A percentile compares a stretch with the other conserved stretches of the same genome.
phyloP scores from a whole-genome alignment of 2,797 vertebrate species.

The Cryptoblepharus egeriae region DNA sequence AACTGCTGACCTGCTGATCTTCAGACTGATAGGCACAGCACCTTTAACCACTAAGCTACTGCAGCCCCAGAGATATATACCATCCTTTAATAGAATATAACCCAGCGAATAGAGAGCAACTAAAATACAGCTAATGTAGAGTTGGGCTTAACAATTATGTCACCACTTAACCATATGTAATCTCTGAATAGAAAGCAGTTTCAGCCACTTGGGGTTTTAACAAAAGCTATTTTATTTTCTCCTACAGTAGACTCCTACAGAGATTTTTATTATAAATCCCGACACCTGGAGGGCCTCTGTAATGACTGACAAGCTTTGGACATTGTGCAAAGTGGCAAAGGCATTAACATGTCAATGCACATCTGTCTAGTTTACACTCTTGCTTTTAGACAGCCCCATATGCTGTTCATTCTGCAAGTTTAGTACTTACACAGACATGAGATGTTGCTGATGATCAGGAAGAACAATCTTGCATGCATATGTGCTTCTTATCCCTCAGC shows the following conservation, averaged over 20 bases:
- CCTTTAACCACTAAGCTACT: too few species aligned
- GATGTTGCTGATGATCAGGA: constrained; percentile 1
- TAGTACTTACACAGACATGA: background rate
- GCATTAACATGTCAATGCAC: background rate
- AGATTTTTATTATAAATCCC: background rate
- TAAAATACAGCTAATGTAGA: background rate
- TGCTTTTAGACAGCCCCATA: constrained; percentile 21
- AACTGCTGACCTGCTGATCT: too few species aligned
- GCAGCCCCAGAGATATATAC: too few species aligned
- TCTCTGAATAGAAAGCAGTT: background rate
- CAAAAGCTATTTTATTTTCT: background rate
- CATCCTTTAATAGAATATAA: background rate
- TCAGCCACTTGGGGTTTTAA: background rate
- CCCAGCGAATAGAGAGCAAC: background rate
- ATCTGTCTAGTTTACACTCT: constrained; percentile 11
- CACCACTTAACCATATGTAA: background rate
- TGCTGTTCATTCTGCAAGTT: constrained; percentile 14
- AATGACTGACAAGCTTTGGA: background rate
- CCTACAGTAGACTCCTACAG: background rate
- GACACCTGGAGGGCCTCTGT: background rate
- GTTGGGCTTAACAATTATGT: background rate
- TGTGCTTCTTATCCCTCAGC: background rate
- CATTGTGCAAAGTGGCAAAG: background rate
- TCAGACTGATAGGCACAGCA: too few species aligned
- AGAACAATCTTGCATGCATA: constrained; percentile 2